Evolutionary conservation across 2,888 invertebrate genomes (phyloP).

Genomic region (Euproctis similis): DNA sequence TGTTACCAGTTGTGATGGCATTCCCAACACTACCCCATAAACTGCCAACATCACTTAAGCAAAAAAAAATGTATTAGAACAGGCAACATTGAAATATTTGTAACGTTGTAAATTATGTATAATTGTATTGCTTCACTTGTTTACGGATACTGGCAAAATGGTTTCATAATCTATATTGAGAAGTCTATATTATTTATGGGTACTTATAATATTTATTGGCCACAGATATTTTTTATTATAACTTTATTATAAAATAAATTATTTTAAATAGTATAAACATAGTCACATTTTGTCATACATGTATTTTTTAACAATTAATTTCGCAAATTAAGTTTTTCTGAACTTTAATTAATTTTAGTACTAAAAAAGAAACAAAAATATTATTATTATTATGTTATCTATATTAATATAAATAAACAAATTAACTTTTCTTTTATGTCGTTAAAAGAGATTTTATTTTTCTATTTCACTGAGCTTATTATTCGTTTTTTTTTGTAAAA

Average conservation of each 20-base stretch:
- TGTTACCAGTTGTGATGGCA: no score
- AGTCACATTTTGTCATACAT: neutral
- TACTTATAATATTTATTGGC: no score
- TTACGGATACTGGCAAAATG: slow-evolving; percentile 23
- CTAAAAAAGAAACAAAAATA: slow-evolving; percentile 29
- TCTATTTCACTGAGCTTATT: slow-evolving; percentile 55
- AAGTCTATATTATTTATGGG: slow-evolving; percentile 13
- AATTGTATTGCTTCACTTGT: slow-evolving; percentile 19
- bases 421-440: slow-evolving; percentile 51
- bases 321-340: slow-evolving; percentile 11
- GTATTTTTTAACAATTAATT: slow-evolving; percentile 11
- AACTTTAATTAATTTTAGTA: slow-evolving; percentile 14
- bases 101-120: slow-evolving; percentile 21
- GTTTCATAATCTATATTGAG: no score
- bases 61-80: no score
- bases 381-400: slow-evolving; percentile 19
- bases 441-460: slow-evolving; percentile 56
- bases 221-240: neutral
- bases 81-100: no score
- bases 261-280: neutral
- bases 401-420: slow-evolving; percentile 44
- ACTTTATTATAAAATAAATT: slow-evolving; percentile 1
- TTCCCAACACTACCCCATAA: no score
- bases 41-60: no score
- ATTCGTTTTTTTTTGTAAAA: slow-evolving; percentile 49